Base-by-base conservation (phyloP, 2,113 vertebrate genomes). In the Micronisus gabar region DNA sequence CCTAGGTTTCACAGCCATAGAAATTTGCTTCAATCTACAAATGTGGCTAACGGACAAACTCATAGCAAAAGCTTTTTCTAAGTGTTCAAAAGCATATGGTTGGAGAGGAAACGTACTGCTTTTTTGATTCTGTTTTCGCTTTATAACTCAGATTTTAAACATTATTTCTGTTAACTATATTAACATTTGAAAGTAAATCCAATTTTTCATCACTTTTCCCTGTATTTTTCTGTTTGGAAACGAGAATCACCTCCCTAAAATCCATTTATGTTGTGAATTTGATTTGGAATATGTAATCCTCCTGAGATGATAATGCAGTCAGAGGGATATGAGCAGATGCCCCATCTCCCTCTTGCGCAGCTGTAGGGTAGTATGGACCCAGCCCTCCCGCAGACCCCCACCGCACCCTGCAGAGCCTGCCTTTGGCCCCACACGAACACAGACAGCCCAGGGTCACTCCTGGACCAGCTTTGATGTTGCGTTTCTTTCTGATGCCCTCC, bases 221-320 rank as follows among this genome's bases (percentile, higher is more conserved):
- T 59, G 8, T 36, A 19, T 52, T 88, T 81, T 84, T 74, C 32
- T 47, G 11, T 48, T 94, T 56, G 43, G 43, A 84, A 88, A 76
- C 55, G 74, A 88, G 50, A 95, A 84, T 81, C 90, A 59, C 80
- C 21, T 76, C 61, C 59, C 50, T 58, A 53, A 84, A 95, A 88
- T 80, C 83, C 61, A 47, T 63, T 95, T 91, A 89, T 0, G 11
- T 21, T 0, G 12, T 27, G 47, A 95, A 79, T 95, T 91, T 79
- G 76, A 93, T 97, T 92, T 91, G 88, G 63, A 86, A 74, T 79
- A 48, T 41, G 83, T 66, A 89, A 95, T 72, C 73, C 83, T 89
- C 61, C 27, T 1, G 66, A 87, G 61, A 65, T 0, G 0, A 40
- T 86, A 95, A 91, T 19, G 32, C 59, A 67, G 50, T 88, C 81